Conservation (phyloP, 2,888 invertebrate species). For the Brachyptera putata region DNA sequence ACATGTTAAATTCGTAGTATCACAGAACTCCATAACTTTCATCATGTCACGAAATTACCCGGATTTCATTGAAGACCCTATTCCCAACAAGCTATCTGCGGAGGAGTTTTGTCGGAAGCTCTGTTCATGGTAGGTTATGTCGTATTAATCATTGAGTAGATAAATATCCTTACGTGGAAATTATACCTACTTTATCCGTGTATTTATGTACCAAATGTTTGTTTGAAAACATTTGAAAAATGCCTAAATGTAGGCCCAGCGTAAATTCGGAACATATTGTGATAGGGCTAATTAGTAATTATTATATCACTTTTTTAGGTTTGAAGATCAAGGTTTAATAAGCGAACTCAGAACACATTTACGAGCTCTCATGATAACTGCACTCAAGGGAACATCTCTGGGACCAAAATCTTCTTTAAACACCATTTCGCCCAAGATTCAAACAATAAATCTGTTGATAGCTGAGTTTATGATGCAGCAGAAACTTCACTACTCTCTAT, state of each 20-base stretch:
- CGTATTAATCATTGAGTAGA: too few relatives aligned
- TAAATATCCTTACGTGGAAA: too few relatives aligned
- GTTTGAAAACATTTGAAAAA: too few relatives aligned
- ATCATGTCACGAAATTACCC: conserved; percentile 2
- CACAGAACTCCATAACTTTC: not conserved
- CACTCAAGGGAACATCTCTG: conserved; percentile 50
- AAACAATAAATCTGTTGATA: conserved; percentile 58
- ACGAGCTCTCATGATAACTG: conserved; percentile 55
- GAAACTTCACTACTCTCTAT: conserved; percentile 55
- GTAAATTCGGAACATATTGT: too few relatives aligned
- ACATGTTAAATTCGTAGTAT: not conserved
- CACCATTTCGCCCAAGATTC: conserved; percentile 50
- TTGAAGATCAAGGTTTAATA: conserved; percentile 58
- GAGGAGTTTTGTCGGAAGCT: conserved; percentile 57
- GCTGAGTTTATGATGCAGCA: conserved; percentile 57
- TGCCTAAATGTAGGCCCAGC: too few relatives aligned
- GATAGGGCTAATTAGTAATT: not conserved
- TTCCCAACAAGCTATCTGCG: conserved; percentile 33
- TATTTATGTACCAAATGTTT: too few relatives aligned
- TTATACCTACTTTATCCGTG: too few relatives aligned
- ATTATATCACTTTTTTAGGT: conserved; percentile 37
- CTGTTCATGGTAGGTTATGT: conserved; percentile 44
- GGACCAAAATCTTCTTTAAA: conserved; percentile 44
- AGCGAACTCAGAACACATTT: conserved; percentile 56
- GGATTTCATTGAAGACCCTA: conserved; percentile 5